Evolutionary conservation across 2,797 vertebrate genomes (phyloP).

Genomic region (Semaprochilodus insignis): DNA sequence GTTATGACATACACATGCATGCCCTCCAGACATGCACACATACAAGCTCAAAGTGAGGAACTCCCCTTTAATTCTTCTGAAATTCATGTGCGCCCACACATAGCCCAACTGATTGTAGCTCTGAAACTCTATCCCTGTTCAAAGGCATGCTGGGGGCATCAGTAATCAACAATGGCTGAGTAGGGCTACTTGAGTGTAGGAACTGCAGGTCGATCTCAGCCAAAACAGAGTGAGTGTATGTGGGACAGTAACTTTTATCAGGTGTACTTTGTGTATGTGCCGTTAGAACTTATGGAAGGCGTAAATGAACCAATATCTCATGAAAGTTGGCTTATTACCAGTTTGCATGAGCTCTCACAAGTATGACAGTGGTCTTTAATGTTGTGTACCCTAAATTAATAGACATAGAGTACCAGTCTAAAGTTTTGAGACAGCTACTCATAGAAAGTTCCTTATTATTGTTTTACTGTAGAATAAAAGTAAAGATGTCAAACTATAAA

Average conservation of each 20-base stretch:
- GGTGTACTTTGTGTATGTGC: too few species aligned
- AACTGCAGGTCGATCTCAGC: background rate
- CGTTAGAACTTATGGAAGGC: too few species aligned
- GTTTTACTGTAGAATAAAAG: too few species aligned
- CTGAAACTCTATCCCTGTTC: slow-evolving; percentile 41
- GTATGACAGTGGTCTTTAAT: too few species aligned
- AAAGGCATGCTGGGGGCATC: slow-evolving; percentile 39
- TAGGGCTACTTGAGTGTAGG: background rate
- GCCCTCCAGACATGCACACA: background rate
- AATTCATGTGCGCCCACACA: slow-evolving; percentile 35
- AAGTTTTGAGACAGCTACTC: too few species aligned
- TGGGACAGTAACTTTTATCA: background rate
- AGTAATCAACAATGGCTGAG: slow-evolving; percentile 14
- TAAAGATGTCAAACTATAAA: too few species aligned
- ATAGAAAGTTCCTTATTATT: too few species aligned
- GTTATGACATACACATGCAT: background rate
- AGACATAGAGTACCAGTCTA: too few species aligned
- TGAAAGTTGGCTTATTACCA: too few species aligned
- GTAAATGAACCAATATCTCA: too few species aligned
- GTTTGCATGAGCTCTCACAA: too few species aligned
- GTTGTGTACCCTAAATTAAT: too few species aligned
- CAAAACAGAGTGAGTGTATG: slow-evolving; percentile 15
- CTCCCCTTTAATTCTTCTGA: slow-evolving; percentile 40
- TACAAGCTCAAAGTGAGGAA: slow-evolving; percentile 14
- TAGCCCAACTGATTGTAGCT: slow-evolving; percentile 10